Percentiles rank a stretch among this genome's conserved stretches.
Evolutionary conservation across 2,797 vertebrate species (phyloP).

Genomic region (Cichlasoma orientale): DNA sequence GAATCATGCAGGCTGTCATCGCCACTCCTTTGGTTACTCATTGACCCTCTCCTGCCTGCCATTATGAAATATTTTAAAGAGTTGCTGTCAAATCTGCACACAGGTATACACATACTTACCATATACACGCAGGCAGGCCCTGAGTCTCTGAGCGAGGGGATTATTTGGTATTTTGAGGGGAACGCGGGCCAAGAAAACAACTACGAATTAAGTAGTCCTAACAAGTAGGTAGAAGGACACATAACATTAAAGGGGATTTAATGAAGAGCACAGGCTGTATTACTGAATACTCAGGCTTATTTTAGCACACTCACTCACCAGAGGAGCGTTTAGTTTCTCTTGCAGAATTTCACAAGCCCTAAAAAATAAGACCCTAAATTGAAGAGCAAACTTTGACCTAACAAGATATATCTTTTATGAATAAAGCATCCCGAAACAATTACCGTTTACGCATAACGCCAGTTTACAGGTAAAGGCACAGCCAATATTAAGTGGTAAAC

Average conservation of each 20-base stretch:
- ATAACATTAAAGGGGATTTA: constrained; percentile 55
- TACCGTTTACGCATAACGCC: not conserved
- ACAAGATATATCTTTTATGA: not conserved
- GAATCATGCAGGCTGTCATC: constrained; percentile 57
- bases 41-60: constrained; percentile 49
- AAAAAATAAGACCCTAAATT: constrained; percentile 33
- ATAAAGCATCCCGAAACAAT: not conserved
- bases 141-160: not conserved
- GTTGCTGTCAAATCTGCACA: constrained; percentile 25
- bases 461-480: not conserved
- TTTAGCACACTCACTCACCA: constrained; percentile 59
- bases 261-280: constrained; percentile 50
- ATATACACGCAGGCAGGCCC: constrained; percentile 8
- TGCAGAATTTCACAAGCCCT: constrained; percentile 52
- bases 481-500: not conserved
- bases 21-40: constrained; percentile 75
- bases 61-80: constrained; percentile 27
- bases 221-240: constrained; percentile 50
- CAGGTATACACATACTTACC: constrained; percentile 17
- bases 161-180: constrained; percentile 27
- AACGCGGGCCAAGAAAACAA: constrained; percentile 30
- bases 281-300: constrained; percentile 55
- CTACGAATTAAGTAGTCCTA: constrained; percentile 42
- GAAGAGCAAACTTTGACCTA: constrained; percentile 2
- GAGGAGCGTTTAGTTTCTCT: constrained; percentile 60